Percentiles rank a stretch among this genome's conserved stretches.
Evolutionary conservation across 2,113 vertebrate species (phyloP).

Genomic region (Columbina picui): DNA sequence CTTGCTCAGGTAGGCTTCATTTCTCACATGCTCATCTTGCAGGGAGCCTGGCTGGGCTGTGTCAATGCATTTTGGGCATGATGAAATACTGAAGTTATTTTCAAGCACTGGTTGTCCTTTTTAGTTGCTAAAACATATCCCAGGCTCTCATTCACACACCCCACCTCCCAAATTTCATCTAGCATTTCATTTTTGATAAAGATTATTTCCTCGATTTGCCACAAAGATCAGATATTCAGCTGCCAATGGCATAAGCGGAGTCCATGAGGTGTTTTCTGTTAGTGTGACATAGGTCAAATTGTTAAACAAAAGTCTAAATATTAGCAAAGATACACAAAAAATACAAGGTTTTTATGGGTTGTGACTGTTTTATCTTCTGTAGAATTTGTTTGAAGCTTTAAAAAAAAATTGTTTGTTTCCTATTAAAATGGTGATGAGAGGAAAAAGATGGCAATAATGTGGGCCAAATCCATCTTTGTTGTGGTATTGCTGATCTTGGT

Average conservation of each 20-base stretch:
- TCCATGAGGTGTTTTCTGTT: not conserved
- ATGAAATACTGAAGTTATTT: not conserved
- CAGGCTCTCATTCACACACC: not conserved
- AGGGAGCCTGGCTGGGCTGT: not conserved
- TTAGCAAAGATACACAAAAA: not conserved
- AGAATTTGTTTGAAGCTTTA: not conserved
- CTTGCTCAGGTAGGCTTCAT: not conserved
- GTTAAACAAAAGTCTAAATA: not conserved
- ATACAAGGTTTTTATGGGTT: not conserved
- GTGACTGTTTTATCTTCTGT: not conserved
- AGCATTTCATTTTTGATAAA: not conserved
- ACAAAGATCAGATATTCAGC: not conserved
- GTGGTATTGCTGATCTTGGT: not conserved
- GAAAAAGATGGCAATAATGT: not conserved
- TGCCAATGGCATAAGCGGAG: not conserved
- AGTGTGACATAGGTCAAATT: not conserved
- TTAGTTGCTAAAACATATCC: not conserved
- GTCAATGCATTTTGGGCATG: not conserved
- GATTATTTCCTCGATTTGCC: not conserved
- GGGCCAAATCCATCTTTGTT: not conserved
- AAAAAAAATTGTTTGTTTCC: not conserved
- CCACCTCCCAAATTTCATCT: not conserved
- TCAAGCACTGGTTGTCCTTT: not conserved
- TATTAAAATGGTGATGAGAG: slow-evolving; percentile 17
- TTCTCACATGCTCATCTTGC: not conserved